A percentile compares a stretch with the other conserved stretches of the same genome.
phyloP scores from a whole-genome alignment of 2,888 invertebrate genomes.

The Trisateles emortualis region DNA sequence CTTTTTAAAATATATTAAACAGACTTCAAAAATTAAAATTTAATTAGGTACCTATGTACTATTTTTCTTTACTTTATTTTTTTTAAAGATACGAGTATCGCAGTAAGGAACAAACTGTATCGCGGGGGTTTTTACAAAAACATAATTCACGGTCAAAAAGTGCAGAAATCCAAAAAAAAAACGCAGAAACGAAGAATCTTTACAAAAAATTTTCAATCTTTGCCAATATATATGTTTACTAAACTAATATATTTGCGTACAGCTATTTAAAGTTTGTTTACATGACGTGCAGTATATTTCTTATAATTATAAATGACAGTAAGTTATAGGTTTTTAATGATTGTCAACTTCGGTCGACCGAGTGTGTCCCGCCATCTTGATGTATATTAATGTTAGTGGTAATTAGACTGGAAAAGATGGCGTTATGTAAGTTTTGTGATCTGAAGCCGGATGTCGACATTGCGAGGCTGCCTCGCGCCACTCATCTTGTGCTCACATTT shows the following conservation, averaged over 20 bases:
- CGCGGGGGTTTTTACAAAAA: no score
- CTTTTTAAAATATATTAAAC: no score
- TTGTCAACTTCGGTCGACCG: neutral
- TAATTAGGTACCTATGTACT: no score
- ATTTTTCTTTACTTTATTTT: no score
- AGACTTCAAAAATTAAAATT: no score
- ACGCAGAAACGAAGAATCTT: neutral
- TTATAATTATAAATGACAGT: constrained; percentile 33
- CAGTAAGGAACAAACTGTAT: no score
- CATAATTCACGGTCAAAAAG: no score
- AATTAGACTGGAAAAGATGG: constrained; percentile 12
- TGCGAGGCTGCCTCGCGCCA: no score
- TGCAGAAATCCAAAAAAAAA: no score
- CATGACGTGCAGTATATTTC: constrained; percentile 34
- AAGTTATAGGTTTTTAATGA: constrained; percentile 39
- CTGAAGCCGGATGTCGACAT: no score
- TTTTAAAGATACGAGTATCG: no score
- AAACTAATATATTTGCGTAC: constrained; percentile 30
- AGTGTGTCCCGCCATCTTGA: constrained; percentile 14
- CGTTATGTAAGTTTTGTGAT: neutral
- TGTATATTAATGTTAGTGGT: constrained; percentile 23
- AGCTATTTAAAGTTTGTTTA: constrained; percentile 39
- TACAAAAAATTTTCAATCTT: neutral
- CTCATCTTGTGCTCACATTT: no score
- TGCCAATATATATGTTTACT: constrained; percentile 29